Evolutionary conservation across 2,113 vertebrate genomes (phyloP).

Genomic region (Columba janthina): DNA sequence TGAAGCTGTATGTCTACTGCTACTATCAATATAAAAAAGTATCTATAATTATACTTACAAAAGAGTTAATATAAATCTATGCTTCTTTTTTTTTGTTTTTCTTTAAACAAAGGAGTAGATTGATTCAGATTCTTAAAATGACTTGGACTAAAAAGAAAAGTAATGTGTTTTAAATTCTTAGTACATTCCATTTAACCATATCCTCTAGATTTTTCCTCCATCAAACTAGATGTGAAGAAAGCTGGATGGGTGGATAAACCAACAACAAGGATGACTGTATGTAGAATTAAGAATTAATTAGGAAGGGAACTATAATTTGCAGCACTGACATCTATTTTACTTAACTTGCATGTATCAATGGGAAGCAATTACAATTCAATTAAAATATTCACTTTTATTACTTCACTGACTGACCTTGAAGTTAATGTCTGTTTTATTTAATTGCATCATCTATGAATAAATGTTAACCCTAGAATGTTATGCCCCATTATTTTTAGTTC

Average conservation of each 20-base stretch:
- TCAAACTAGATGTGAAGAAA: constrained; percentile 29
- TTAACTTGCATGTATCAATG: constrained; percentile 80
- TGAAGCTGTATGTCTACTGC: not conserved
- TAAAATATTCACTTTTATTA: constrained; percentile 82
- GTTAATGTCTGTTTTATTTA: constrained; percentile 81
- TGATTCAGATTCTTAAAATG: constrained; percentile 2
- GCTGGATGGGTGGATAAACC: constrained; percentile 73
- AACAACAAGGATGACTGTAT: constrained; percentile 70
- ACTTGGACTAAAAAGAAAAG: not conserved
- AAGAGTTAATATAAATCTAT: not conserved
- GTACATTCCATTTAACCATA: not conserved
- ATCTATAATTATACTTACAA: not conserved
- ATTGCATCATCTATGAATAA: constrained; percentile 80
- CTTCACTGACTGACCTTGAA: constrained; percentile 84
- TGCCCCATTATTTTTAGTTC: constrained; percentile 79
- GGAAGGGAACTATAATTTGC: constrained; percentile 74
- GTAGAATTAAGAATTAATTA: constrained; percentile 80
- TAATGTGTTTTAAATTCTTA: constrained; percentile 9
- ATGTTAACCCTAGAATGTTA: constrained; percentile 80
- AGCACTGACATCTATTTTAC: constrained; percentile 77
- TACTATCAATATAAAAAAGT: not conserved
- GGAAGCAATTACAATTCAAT: constrained; percentile 83
- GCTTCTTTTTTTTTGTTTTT: not conserved
- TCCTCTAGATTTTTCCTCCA: not conserved
- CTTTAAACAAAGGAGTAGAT: not conserved